Percentiles rank a stretch among this genome's conserved stretches.
phyloP scores from a whole-genome alignment of 2,113 vertebrate species.

The Calyptomena viridis region DNA sequence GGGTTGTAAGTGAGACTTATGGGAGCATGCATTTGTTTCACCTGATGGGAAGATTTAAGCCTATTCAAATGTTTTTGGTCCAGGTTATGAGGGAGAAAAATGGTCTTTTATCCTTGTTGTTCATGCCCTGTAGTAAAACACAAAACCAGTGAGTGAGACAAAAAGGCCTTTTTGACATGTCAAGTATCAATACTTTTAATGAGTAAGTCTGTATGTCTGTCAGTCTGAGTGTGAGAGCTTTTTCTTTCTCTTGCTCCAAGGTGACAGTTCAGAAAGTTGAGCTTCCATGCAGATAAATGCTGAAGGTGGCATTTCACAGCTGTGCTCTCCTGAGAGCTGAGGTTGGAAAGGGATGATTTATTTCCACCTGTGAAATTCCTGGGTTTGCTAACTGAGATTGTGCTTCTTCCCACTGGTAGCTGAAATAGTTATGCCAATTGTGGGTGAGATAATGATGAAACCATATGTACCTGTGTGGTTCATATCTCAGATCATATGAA shows the following conservation, averaged over 20 bases:
- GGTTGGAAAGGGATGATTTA: not conserved
- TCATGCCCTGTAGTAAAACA: not conserved
- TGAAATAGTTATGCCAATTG: not conserved
- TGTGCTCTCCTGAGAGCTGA: constrained; percentile 3
- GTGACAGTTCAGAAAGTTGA: not conserved
- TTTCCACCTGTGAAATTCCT: constrained; percentile 19
- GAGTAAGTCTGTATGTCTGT: not conserved
- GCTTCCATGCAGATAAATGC: not conserved
- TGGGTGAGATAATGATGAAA: not conserved
- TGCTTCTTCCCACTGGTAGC: not conserved
- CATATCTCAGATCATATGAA: not conserved
- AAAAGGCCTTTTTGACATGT: not conserved
- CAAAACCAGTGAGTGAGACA: not conserved
- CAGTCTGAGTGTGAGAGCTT: not conserved
- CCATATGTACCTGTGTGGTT: not conserved
- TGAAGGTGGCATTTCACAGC: constrained; percentile 19
- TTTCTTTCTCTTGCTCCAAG: not conserved
- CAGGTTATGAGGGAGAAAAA: not conserved
- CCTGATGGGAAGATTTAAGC: not conserved
- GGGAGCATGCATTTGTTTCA: not conserved
- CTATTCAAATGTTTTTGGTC: not conserved
- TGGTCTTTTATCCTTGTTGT: not conserved
- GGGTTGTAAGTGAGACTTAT: not conserved
- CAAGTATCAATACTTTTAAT: not conserved
- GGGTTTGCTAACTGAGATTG: not conserved